phyloP scores from a whole-genome alignment of 1,140 invertebrate genomes.

The Diprion similis region DNA sequence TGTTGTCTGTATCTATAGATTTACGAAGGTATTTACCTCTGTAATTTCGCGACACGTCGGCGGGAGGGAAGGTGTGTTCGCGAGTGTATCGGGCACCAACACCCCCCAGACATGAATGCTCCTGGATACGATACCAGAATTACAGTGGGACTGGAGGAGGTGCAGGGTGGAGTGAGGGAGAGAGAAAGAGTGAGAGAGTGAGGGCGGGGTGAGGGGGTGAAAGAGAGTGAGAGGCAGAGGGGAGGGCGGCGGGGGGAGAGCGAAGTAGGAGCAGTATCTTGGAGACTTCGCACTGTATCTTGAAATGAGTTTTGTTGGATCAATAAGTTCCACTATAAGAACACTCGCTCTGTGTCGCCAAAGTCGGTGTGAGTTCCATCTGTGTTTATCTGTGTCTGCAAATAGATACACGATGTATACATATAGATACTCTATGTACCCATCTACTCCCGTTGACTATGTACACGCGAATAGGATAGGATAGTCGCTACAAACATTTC shows the following conservation, averaged over 20 bases:
- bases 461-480: conserved; percentile 46
- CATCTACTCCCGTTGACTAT: conserved; percentile 39
- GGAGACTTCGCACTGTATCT: conserved; percentile 65
- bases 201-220: conserved; percentile 9
- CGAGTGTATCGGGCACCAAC: background rate
- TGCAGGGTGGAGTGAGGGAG: conserved; percentile 25
- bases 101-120: conserved; percentile 22
- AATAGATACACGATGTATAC: conserved; percentile 51
- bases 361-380: conserved; percentile 46
- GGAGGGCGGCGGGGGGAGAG: conserved; percentile 31
- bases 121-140: conserved; percentile 50
- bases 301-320: conserved; percentile 66
- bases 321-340: conserved; percentile 66
- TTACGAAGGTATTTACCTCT: background rate
- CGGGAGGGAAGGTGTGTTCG: conserved; percentile 18
- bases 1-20: background rate
- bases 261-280: conserved; percentile 61
- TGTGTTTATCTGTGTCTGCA: conserved; percentile 56
- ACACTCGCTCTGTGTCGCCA: conserved; percentile 52
- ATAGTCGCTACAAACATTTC: conserved; percentile 46
- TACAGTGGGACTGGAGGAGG: conserved; percentile 33
- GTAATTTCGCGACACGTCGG: conserved; percentile 19
- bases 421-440: conserved; percentile 35
- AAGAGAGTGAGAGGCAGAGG: conserved; percentile 30
- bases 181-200: conserved; percentile 25